phyloP scores from a whole-genome alignment of 2,797 vertebrate genomes.

The Peromyscus aztecus region DNA sequence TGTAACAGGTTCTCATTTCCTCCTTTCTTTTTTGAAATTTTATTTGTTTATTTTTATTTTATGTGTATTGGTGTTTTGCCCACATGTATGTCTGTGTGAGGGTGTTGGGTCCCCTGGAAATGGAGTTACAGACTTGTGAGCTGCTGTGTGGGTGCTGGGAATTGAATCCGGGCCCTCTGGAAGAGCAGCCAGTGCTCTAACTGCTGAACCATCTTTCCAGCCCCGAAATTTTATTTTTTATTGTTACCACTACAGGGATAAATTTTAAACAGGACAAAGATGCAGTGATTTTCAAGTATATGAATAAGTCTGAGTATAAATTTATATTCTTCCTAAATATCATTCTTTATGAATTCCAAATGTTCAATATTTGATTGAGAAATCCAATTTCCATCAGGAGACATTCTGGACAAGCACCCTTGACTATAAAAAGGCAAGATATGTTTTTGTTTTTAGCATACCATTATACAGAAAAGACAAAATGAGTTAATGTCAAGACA shows the following conservation, averaged over 20 bases:
- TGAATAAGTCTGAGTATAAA: neutral
- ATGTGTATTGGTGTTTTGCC: neutral
- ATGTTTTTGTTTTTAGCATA: constrained; percentile 42
- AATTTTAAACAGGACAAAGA: constrained; percentile 11
- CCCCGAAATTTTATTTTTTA: neutral
- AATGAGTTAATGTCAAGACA: constrained; percentile 36
- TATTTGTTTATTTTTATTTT: neutral
- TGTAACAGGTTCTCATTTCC: constrained; percentile 53
- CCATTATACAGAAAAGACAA: neutral
- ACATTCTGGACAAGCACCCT: neutral
- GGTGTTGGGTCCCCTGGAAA: neutral
- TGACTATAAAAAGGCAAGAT: neutral
- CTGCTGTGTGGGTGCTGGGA: neutral
- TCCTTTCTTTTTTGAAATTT: neutral
- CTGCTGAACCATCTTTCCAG: neutral
- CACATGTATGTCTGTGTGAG: neutral
- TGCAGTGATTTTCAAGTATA: neutral
- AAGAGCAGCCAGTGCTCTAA: neutral
- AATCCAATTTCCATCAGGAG: neutral
- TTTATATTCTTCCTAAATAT: constrained; percentile 22
- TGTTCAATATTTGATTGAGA: constrained; percentile 57
- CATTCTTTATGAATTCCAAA: neutral
- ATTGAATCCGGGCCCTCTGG: neutral
- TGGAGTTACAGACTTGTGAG: neutral
- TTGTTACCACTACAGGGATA: neutral